Evolutionary conservation across 2,113 vertebrate species (phyloP).

Genomic region (Psittacula cyanocephala): DNA sequence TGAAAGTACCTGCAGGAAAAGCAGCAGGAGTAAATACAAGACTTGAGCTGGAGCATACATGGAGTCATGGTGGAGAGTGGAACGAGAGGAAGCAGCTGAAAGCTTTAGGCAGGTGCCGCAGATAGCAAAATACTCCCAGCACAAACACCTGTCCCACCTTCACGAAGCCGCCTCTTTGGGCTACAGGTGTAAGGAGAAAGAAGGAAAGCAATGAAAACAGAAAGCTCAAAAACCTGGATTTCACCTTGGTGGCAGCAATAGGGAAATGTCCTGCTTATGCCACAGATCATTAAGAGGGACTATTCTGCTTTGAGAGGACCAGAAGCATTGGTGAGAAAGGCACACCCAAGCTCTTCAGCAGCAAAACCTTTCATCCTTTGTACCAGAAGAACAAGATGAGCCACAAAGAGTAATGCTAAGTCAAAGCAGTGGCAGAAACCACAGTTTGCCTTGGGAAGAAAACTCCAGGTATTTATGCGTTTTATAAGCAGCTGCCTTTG

Average conservation of each 20-base stretch:
- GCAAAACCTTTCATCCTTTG: background rate
- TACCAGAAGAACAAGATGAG: slow-evolving; percentile 15
- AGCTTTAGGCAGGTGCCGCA: background rate
- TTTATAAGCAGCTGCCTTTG: background rate
- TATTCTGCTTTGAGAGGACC: background rate
- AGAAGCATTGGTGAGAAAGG: background rate
- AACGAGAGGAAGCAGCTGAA: background rate
- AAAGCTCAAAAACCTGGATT: background rate
- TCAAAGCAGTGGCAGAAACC: background rate
- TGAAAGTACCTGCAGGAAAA: background rate
- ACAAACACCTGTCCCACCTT: accelerated
- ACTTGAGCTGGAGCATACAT: background rate
- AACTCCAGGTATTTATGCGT: background rate
- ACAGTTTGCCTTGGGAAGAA: background rate
- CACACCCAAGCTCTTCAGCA: background rate
- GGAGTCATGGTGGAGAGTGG: background rate
- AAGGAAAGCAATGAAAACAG: background rate
- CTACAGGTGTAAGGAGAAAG: background rate
- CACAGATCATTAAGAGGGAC: background rate
- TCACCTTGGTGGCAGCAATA: background rate
- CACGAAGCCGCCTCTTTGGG: background rate
- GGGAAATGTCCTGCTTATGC: background rate
- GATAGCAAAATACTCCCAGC: background rate
- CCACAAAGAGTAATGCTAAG: background rate
- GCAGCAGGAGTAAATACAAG: background rate